phyloP scores from a whole-genome alignment of 2,888 invertebrate species.

The Herminia tarsipennalis region DNA sequence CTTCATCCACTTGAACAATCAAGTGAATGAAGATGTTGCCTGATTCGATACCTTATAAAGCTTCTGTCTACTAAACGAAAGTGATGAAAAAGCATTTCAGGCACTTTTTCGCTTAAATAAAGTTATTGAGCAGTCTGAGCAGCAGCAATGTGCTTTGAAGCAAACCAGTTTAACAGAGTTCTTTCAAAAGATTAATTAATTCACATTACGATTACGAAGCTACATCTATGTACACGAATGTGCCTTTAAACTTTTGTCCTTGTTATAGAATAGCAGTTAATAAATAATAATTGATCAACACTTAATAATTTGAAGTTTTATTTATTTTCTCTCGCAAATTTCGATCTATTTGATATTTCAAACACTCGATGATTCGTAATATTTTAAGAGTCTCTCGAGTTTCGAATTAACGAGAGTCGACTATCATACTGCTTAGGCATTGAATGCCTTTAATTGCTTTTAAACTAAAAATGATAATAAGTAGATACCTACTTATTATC shows the following conservation, averaged over 20 bases:
- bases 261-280: conserved; percentile 14
- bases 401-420: conserved; percentile 7
- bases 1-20: no score
- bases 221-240: conserved; percentile 11
- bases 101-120: conserved; percentile 30
- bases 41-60: conserved; percentile 37
- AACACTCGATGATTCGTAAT: conserved; percentile 8
- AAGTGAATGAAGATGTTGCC: conserved; percentile 35
- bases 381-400: neutral
- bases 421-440: no score
- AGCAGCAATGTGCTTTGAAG: conserved; percentile 27
- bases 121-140: conserved; percentile 23
- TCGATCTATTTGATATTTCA: conserved; percentile 21
- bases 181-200: conserved; percentile 20
- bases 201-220: conserved; percentile 7
- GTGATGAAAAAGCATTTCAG: conserved; percentile 41
- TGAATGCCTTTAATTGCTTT: no score
- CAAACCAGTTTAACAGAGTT: conserved; percentile 36
- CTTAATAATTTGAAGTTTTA: conserved; percentile 11
- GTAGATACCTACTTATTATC: no score
- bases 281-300: conserved; percentile 14
- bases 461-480: no score
- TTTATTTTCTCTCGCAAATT: conserved; percentile 19
- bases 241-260: conserved; percentile 14
- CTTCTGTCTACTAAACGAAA: conserved; percentile 41